Base-by-base conservation (phyloP, 2,888 invertebrate species). In the Ommatoiulus sabulosus region DNA sequence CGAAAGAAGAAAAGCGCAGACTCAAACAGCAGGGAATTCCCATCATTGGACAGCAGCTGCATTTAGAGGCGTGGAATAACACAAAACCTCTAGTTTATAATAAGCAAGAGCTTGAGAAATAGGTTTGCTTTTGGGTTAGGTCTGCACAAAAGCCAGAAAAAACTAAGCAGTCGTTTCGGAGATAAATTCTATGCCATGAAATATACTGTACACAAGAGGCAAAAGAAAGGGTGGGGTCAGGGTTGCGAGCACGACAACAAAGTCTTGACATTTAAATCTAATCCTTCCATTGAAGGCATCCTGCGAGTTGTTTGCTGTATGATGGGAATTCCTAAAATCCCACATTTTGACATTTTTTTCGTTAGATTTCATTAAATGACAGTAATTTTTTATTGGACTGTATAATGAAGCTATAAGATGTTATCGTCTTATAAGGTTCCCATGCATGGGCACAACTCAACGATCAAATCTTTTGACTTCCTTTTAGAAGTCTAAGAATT, bases 21-120 rank as follows among this genome's bases (percentile, higher is more conserved):
- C 72, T 72, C 63, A n/a, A n/a, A 24, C 24, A 72, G 12, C 57
- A 17, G 57, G 17, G 15, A 57, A 57, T 57, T 57, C 57, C 57
- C 17, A 2, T 57, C 5, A 15, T 12, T 52, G 20, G n/a, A 63
- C 20, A 63, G 12, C 63, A 20, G 63, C 0, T 20, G 48, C 8
- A 48, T 48, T 48, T 35, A 35, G 12, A 15, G 57, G 57, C 57
- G 57, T 57, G 17, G 57, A 57, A 57, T 5, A 57, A 5, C 5
- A 20, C 7, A 24, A 72, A 72, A 72, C 72, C 72, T 24, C 7
- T 10, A 72, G 72, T 72, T 24, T n/a, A 72, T 72, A 72, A 72
- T 72, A 10, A 24, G 72, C 24, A 24, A 72, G 24, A 72, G 72
- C 72, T 72, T 72, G 72, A 72, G 24, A 72, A 72, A 72, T 72